Conservation (phyloP, 2,888 invertebrate species). For the Drepanosiphum platanoidis region DNA sequence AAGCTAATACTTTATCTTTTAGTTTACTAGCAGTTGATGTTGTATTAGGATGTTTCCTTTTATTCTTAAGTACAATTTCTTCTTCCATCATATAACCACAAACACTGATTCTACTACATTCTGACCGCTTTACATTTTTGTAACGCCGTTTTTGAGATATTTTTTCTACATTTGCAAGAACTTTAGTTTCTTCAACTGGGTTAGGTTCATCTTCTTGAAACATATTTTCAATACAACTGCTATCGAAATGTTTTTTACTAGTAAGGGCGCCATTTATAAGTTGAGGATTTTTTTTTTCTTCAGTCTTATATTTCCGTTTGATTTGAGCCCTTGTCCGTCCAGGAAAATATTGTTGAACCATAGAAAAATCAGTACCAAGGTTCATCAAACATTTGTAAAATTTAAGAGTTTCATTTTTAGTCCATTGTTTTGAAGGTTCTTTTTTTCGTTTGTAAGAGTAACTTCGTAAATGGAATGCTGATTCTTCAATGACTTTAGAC, state of each 20-base stretch:
- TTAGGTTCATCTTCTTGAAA: conserved; percentile 23
- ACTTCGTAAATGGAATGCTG: conserved; percentile 67
- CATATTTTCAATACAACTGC: conserved; percentile 50
- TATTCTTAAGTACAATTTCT: conserved; percentile 43
- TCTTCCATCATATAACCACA: conserved; percentile 51
- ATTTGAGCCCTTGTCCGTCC: conserved; percentile 82
- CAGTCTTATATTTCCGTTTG: conserved; percentile 92
- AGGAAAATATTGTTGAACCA: conserved; percentile 87
- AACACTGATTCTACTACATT: conserved; percentile 38
- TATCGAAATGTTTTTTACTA: conserved; percentile 76
- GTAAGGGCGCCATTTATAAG: conserved; percentile 81
- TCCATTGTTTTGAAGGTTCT: conserved; percentile 80
- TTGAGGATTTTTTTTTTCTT: conserved; percentile 80
- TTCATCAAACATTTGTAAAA: conserved; percentile 91
- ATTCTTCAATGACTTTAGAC: conserved; percentile 74
- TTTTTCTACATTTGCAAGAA: background rate
- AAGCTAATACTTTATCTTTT: conserved; percentile 1
- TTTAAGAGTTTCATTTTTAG: conserved; percentile 77
- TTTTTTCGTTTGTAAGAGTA: conserved; percentile 70
- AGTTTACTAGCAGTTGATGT: background rate
- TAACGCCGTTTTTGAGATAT: background rate
- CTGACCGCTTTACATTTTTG: conserved; percentile 11
- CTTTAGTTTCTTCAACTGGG: background rate
- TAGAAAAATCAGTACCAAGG: conserved; percentile 91
- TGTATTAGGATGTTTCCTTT: conserved; percentile 3